Base-by-base conservation (phyloP, 2,888 invertebrate genomes). In the Pammene aurita region DNA sequence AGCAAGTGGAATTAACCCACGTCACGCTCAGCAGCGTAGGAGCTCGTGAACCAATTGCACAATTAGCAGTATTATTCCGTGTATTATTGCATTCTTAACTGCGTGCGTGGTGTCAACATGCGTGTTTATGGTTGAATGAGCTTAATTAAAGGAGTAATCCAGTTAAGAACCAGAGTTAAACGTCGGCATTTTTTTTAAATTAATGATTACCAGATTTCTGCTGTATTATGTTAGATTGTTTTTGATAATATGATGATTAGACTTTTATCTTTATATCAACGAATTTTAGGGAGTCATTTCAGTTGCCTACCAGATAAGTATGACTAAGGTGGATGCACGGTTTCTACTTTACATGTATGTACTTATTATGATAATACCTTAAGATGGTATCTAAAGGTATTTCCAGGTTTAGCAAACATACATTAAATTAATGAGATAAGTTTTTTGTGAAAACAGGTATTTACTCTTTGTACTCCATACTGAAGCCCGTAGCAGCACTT, bases 41-140 rank as follows among this genome's bases (percentile, higher is more conserved):
- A 55, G 56, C 57, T 46, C 44, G 46, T 55, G 60, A 64, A 44
- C 46, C 35, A 62, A 68, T 65, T 69, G 64, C 69, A 54, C 58
- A 69, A 69, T 69, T 65, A 65, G 60, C 60, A 65, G 55, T 63
- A 69, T n/a, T n/a, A n/a, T 69, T 65, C 52, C 57, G 63, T 9
- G 54, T 58, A 44, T 64, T 64, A 68, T 68, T 64, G 14, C 68
- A 54, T 52, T 68, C 62, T 50, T 26, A 57, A 55, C 48, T 14
- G 34, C 55, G 48, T 62, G 62, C 48, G 55, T 50, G 62, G 18
- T 67, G 41, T 18, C 56, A 42, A 57, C 50, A 63, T 46, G 41
- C 41, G 44, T 35, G 44, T 16, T 52, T 1, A 48, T 50, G 62
- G 57, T 50, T 50, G 13, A 41, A 38, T 66, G 50, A 26, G 10